Percentiles rank a stretch among this genome's conserved stretches.
Evolutionary conservation across 2,888 invertebrate genomes (phyloP).

Genomic region (Andrena chrysosceles): DNA sequence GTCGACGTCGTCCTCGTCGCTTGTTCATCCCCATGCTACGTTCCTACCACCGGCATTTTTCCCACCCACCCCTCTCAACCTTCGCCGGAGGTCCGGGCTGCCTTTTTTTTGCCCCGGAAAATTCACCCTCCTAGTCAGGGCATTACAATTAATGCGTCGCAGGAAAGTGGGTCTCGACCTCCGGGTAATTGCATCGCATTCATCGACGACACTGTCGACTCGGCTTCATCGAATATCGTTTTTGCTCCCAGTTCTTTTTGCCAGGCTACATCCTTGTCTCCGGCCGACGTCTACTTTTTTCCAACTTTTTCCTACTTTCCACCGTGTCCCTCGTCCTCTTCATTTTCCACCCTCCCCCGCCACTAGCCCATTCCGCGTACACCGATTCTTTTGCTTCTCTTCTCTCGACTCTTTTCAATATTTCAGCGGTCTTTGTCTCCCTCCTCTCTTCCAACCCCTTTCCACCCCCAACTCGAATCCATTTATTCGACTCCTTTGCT

Average conservation of each 20-base stretch:
- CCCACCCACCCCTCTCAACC: neutral
- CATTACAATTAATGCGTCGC: conserved; percentile 69
- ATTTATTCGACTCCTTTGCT: conserved; percentile 1
- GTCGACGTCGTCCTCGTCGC: neutral
- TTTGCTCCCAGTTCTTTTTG: conserved; percentile 9
- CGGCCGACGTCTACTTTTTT: conserved; percentile 9
- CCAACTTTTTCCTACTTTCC: neutral
- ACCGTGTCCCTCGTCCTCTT: neutral
- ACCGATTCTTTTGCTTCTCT: conserved; percentile 1
- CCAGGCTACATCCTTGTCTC: neutral
- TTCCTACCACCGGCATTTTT: neutral
- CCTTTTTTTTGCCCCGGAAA: neutral
- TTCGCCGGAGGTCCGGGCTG: neutral
- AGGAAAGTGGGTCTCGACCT: conserved; percentile 63
- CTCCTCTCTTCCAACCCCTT: neutral
- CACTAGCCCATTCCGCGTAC: neutral
- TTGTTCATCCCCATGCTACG: neutral
- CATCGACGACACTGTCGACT: conserved; percentile 42
- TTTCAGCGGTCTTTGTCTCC: conserved; percentile 21
- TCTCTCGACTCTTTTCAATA: conserved; percentile 39
- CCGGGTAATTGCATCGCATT: conserved; percentile 70
- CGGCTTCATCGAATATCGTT: conserved; percentile 37
- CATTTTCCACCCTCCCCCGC: neutral
- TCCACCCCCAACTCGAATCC: neutral
- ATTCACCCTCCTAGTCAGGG: conserved; percentile 11